Base-by-base conservation (phyloP, 2,888 invertebrate species). In the Drosophila borealis region DNA sequence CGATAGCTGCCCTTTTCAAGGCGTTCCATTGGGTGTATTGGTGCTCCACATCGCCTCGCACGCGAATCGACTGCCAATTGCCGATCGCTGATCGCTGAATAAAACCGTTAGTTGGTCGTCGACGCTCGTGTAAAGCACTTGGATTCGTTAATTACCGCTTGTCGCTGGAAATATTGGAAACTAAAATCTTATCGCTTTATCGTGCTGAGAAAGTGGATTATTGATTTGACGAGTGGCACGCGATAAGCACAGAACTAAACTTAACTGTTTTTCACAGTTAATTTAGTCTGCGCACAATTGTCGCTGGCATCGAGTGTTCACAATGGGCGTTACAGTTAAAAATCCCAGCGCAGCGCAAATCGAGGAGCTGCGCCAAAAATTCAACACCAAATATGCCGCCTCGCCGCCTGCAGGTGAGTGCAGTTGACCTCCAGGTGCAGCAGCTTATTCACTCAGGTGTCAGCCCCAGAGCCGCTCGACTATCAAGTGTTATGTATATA, bases 301-400 rank as follows among this genome's bases (percentile, higher is more conserved):
- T 57, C 44, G 49, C 11, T 17, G 37, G 10, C 25, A 54, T 42
- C 62, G 57, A 49, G 65, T 63, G 66, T 33, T 57, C 19, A 50
- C 21, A 64, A 90, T 91, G 91, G 80, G 82, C 11, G 66, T 83
- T 21, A 90, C 80, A 77, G 77, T 78, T 6, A 67, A 78, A 67
- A 77, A 74, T 59, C 88, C 90, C 21, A 88, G 81, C n/a, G 55
- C 74, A 13, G 78, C 80, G 41, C 91, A 92, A 72, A 87, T 92
- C 41, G 88, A 90, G 55, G 88, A 91, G 44, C 80, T 92, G 72
- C 88, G 92, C 51, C 87, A 90, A 59, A 79, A 79, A 37, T 92
- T 92, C 71, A 83, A 90, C 5, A 74, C 88, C 42, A 90, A 91
- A 78, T 89, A 89, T 54, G 89, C 89, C 65, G 82, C 85, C 13